A percentile compares a stretch with the other conserved stretches of the same genome.
Conservation (phyloP, 2,113 vertebrate genomes). For the Paramormyrops kingsleyae region DNA sequence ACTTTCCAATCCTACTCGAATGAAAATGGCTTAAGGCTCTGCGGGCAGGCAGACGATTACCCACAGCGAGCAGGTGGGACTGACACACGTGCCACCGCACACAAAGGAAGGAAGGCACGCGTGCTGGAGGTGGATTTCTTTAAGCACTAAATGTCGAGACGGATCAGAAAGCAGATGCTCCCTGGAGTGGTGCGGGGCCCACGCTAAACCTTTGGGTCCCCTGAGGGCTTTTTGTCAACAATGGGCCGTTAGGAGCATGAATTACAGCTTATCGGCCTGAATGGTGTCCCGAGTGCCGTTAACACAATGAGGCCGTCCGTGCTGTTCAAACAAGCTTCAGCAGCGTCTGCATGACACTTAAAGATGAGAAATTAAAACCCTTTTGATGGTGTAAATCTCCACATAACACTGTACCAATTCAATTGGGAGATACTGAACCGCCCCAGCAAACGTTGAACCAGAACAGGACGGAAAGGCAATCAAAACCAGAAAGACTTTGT, state of each 20-base stretch:
- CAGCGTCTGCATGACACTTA: not conserved
- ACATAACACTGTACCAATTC: not conserved
- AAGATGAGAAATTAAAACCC: not conserved
- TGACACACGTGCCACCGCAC: not conserved
- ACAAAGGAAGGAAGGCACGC: not conserved
- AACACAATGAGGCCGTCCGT: not conserved
- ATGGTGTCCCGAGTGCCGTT: not conserved
- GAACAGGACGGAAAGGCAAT: not conserved
- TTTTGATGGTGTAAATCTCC: not conserved
- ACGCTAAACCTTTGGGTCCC: not conserved
- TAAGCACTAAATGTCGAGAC: not conserved
- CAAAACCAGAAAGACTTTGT: not conserved
- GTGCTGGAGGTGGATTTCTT: not conserved
- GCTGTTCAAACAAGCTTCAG: not conserved
- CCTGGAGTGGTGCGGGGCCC: not conserved
- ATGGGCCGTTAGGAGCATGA: not conserved
- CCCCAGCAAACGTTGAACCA: not conserved
- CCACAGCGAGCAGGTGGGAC: not conserved
- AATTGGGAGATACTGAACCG: not conserved
- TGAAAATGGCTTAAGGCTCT: not conserved
- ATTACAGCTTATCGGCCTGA: not conserved
- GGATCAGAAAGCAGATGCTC: not conserved
- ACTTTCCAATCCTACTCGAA: not conserved
- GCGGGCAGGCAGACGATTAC: not conserved
- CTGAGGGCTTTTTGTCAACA: not conserved